These are phyloP conservation scores for Beroe ovata DNA, from an alignment of 37 sponge, comb jelly and placozoan species.

Conservation along the genomic window DNA sequence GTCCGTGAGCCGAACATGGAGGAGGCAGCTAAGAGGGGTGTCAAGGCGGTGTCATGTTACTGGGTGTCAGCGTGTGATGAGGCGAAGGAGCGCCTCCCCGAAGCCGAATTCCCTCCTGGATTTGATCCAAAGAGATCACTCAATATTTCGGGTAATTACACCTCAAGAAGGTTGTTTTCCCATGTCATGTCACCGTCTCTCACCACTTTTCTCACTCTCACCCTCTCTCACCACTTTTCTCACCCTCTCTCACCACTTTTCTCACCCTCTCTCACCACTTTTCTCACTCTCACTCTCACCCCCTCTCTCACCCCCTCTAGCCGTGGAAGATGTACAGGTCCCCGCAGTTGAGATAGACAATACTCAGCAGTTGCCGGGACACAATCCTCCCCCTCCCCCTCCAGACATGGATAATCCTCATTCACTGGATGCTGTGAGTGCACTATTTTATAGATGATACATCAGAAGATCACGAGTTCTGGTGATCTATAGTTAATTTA, in stretches of 20 bases:
- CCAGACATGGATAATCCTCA: background rate
- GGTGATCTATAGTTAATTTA: no score
- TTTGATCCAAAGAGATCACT: constrained; percentile 45
- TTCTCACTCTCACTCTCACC: no score
- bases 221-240: constrained; percentile 1
- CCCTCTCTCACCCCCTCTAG: background rate
- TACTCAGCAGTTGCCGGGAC: background rate
- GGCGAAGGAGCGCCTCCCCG: constrained; percentile 13
- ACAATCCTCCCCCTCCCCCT: background rate
- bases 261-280: background rate
- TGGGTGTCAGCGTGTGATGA: constrained; percentile 50
- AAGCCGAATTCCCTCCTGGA: constrained; percentile 47
- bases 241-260: background rate
- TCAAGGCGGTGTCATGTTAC: constrained; percentile 22
- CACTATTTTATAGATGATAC: no score
- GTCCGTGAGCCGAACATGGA: constrained; percentile 13
- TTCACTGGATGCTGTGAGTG: background rate
- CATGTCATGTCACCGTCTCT: background rate
- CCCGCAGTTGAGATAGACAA: constrained; percentile 53
- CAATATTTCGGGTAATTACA: constrained; percentile 30
- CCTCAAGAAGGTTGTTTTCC: background rate
- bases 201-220: no score
- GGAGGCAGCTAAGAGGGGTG: constrained; percentile 6
- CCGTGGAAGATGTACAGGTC: constrained; percentile 10
- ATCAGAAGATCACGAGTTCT: no score